A percentile compares a stretch with the other conserved stretches of the same genome.
Evolutionary conservation across 2,888 invertebrate species (phyloP).

Genomic region (Carabus problematicus): DNA sequence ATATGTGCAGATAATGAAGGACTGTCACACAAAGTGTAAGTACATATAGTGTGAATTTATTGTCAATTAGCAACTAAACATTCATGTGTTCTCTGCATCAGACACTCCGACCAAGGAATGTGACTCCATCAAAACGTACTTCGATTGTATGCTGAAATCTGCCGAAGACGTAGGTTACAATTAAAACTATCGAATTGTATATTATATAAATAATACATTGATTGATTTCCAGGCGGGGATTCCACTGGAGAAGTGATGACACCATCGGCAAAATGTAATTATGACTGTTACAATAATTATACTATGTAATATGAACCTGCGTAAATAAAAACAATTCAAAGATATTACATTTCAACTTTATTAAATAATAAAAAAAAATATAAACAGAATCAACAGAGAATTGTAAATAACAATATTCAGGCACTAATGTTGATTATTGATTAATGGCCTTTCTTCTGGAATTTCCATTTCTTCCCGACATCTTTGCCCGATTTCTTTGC

Average conservation of each 20-base stretch:
- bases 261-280: no score
- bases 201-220: no score
- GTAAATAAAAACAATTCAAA: not conserved
- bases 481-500: slow-evolving; percentile 61
- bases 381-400: slow-evolving; percentile 4
- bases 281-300: no score
- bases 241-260: no score
- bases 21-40: slow-evolving; percentile 18
- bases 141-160: slow-evolving; percentile 6
- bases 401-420: not conserved
- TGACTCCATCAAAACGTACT: slow-evolving; percentile 18
- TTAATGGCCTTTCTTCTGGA: slow-evolving; percentile 55
- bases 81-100: slow-evolving; percentile 2
- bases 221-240: no score
- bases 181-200: not conserved
- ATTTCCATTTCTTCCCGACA: slow-evolving; percentile 67
- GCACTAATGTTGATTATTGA: not conserved
- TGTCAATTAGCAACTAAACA: not conserved
- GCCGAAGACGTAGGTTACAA: not conserved
- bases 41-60: not conserved
- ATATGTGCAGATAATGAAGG: not conserved
- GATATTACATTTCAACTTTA: slow-evolving; percentile 25
- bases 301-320: no score
- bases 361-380: slow-evolving; percentile 35
- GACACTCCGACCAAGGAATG: slow-evolving; percentile 10